phyloP scores from a whole-genome alignment of 2,797 vertebrate genomes.

The Paramormyrops hopkinsi region DNA sequence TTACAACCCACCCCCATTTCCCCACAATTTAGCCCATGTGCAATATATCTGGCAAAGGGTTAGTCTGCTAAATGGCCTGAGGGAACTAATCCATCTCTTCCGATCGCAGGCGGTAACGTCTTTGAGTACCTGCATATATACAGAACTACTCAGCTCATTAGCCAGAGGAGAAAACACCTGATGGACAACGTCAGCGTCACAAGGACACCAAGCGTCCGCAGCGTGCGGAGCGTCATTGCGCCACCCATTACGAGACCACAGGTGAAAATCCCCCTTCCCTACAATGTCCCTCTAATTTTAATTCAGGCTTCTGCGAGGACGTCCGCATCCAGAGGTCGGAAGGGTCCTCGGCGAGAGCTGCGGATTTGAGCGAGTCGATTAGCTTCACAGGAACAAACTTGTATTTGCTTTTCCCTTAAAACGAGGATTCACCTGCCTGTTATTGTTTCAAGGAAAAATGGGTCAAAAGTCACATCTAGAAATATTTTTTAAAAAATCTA shows the following conservation, averaged over 20 bases:
- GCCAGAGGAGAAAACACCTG: background rate
- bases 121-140: background rate
- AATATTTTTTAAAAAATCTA: background rate
- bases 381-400: background rate
- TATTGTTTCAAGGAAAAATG: background rate
- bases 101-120: background rate
- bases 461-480: slow-evolving; percentile 10
- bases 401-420: background rate
- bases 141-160: background rate
- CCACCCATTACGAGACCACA: background rate
- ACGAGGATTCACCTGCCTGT: background rate
- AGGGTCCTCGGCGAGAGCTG: background rate
- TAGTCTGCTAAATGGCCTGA: background rate
- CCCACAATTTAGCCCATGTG: background rate
- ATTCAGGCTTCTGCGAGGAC: background rate
- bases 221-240: background rate
- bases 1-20: background rate
- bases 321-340: background rate
- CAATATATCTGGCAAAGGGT: background rate
- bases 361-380: background rate
- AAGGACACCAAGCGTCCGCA: background rate
- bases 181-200: background rate
- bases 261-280: background rate
- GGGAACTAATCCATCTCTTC: background rate
- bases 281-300: background rate